A percentile compares a stretch with the other conserved stretches of the same genome.
These are phyloP conservation scores for Nowickia ferox DNA, from an alignment of 2,888 invertebrate genomes.

Conservation along the genomic window DNA sequence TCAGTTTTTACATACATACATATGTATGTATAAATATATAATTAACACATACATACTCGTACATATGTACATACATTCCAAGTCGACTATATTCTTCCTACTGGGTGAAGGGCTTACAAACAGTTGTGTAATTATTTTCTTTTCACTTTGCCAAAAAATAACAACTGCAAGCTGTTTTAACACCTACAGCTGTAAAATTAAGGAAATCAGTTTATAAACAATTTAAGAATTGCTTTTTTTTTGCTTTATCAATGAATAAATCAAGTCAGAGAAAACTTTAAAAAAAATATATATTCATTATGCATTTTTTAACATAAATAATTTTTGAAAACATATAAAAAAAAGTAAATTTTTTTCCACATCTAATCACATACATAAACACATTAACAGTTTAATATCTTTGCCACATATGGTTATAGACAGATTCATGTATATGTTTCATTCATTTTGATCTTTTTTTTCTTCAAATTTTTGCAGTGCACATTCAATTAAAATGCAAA, in stretches of 20 bases:
- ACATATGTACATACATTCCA: not conserved
- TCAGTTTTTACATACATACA: no score
- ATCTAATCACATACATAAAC: slow-evolving; percentile 59
- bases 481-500: slow-evolving; percentile 71
- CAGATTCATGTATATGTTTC: slow-evolving; percentile 23
- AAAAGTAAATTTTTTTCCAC: slow-evolving; percentile 7
- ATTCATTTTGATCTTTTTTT: slow-evolving; percentile 5
- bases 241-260: slow-evolving; percentile 66
- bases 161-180: slow-evolving; percentile 8
- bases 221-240: slow-evolving; percentile 69
- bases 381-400: slow-evolving; percentile 57
- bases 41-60: no score
- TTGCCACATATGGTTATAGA: slow-evolving; percentile 36
- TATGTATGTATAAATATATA: no score
- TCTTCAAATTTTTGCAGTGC: slow-evolving; percentile 4
- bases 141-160: slow-evolving; percentile 41
- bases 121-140: slow-evolving; percentile 18
- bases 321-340: slow-evolving; percentile 24
- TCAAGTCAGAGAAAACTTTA: slow-evolving; percentile 29
- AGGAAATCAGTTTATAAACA: slow-evolving; percentile 62
- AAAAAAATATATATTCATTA: slow-evolving; percentile 51
- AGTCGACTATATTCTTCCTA: not conserved
- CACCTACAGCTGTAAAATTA: slow-evolving; percentile 64
- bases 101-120: slow-evolving; percentile 7
- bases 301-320: slow-evolving; percentile 69